phyloP scores from a whole-genome alignment of 2,113 vertebrate species.

The Eira barbara region DNA sequence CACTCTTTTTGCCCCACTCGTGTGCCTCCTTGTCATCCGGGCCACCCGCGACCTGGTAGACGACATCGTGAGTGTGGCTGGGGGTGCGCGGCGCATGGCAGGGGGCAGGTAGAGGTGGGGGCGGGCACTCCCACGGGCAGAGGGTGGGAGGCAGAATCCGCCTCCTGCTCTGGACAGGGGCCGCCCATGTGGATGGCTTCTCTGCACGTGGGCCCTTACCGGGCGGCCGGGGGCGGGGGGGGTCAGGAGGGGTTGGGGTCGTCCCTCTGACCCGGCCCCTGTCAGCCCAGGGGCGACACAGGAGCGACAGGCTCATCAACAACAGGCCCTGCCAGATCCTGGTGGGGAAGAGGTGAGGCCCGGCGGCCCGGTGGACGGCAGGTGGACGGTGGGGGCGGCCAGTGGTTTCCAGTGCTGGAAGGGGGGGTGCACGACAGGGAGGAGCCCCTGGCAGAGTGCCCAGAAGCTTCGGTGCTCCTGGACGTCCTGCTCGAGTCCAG shows the following conservation, averaged over 20 bases:
- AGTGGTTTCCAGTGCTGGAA: neutral
- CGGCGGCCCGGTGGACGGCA: rapidly evolving
- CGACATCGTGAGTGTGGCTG: conserved; percentile 87
- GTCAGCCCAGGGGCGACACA: conserved; percentile 86
- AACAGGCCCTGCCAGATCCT: conserved; percentile 90
- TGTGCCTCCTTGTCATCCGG: conserved; percentile 86
- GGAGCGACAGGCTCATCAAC: conserved; percentile 90
- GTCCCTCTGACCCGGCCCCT: neutral
- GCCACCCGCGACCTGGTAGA: conserved; percentile 89
- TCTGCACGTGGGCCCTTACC: neutral
- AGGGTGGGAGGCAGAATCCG: neutral
- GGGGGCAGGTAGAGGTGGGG: too few species aligned
- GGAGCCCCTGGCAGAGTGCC: too few species aligned
- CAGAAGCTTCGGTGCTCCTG: too few species aligned
- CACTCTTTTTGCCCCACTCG: conserved; percentile 86
- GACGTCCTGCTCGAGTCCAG: neutral
- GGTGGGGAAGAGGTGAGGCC: conserved; percentile 86
- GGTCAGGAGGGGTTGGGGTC: rapidly evolving
- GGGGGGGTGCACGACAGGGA: rapidly evolving
- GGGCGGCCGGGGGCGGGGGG: too few species aligned
- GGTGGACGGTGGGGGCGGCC: neutral
- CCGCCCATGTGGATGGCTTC: too few species aligned
- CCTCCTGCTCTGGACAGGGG: neutral
- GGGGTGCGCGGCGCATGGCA: rapidly evolving
- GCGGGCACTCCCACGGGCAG: neutral